Evolutionary conservation across 2,113 vertebrate genomes (phyloP).

Genomic region (Neofelis nebulosa): DNA sequence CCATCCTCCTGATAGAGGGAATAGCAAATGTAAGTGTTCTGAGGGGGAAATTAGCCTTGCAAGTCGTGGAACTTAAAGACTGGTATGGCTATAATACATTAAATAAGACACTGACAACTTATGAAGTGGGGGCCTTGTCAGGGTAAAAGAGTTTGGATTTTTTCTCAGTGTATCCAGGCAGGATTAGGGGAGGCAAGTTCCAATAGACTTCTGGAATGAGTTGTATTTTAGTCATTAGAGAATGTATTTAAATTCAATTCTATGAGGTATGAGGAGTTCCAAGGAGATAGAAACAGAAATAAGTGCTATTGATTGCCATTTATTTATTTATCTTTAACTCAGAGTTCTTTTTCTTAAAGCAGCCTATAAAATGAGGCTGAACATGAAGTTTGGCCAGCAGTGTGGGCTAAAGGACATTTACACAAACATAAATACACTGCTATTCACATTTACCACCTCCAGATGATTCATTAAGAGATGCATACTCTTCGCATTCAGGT

Average conservation of each 20-base stretch:
- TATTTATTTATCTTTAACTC: slow-evolving; percentile 59
- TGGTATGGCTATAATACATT: neutral
- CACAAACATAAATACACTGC: slow-evolving; percentile 69
- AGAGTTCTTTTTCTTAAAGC: slow-evolving; percentile 55
- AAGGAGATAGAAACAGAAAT: slow-evolving; percentile 39
- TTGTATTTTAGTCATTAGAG: neutral
- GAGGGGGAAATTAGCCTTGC: neutral
- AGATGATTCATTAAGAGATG: slow-evolving; percentile 71
- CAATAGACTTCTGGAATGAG: neutral
- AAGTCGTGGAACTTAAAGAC: neutral
- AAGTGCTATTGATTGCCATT: neutral
- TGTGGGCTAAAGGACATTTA: slow-evolving; percentile 65
- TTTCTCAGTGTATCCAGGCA: neutral
- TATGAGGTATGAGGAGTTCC: neutral
- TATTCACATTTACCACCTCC: slow-evolving; percentile 64
- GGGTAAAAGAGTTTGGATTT: neutral
- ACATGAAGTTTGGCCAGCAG: slow-evolving; percentile 63
- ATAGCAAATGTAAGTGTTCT: neutral
- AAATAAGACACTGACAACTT: neutral
- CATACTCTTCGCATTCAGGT: slow-evolving; percentile 35
- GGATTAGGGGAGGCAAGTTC: neutral
- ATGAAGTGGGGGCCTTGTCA: neutral
- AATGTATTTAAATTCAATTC: slow-evolving; percentile 49
- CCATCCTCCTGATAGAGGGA: neutral
- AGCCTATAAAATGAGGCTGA: neutral